phyloP scores from a whole-genome alignment of 1,140 invertebrate genomes.

The Mercenaria mercenaria region DNA sequence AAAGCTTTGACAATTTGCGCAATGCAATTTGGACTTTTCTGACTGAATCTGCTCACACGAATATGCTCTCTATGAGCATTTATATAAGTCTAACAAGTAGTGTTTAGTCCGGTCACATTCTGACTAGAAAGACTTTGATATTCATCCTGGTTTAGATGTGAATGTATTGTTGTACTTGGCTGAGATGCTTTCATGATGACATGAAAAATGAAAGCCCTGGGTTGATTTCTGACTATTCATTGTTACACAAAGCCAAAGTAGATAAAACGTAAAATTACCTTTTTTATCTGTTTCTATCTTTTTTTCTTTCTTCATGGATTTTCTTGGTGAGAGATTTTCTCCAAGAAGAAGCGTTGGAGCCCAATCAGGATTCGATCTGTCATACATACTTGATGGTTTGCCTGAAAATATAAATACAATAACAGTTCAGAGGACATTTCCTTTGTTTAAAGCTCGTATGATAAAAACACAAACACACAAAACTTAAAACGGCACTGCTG shows the following conservation, averaged over 20 bases:
- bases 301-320: conserved; percentile 31
- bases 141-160: too few species aligned
- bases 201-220: too few species aligned
- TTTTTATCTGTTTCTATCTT: conserved; percentile 23
- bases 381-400: conserved; percentile 42
- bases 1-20: neutral
- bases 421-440: too few species aligned
- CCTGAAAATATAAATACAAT: conserved; percentile 44
- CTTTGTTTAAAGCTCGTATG: neutral
- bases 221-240: neutral
- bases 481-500: too few species aligned
- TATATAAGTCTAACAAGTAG: too few species aligned
- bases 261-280: neutral
- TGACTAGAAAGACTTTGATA: too few species aligned
- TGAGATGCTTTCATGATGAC: neutral
- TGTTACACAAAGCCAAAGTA: neutral
- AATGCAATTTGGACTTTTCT: neutral
- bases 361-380: conserved; percentile 54
- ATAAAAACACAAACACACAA: too few species aligned
- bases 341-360: conserved; percentile 22
- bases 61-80: too few species aligned
- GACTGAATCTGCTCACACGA: neutral
- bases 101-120: too few species aligned
- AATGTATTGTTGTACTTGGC: too few species aligned
- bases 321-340: conserved; percentile 22